Percentiles rank a stretch among this genome's conserved stretches.
Evolutionary conservation across 2,113 vertebrate genomes (phyloP).

Genomic region (Lamprotornis superbus): DNA sequence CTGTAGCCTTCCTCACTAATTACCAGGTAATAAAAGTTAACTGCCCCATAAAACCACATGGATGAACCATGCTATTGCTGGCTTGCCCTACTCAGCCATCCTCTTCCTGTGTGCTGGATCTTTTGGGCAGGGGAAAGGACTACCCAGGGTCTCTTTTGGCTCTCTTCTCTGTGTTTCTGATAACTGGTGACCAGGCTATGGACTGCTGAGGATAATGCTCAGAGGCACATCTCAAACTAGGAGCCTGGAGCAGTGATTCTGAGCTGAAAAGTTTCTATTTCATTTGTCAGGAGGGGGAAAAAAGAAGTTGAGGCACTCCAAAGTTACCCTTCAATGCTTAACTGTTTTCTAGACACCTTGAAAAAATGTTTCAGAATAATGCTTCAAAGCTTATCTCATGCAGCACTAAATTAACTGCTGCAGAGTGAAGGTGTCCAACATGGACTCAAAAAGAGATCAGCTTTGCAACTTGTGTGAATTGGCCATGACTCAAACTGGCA

Average conservation of each 20-base stretch:
- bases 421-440: background rate
- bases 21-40: slow-evolving; percentile 62
- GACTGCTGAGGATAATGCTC: background rate
- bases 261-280: background rate
- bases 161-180: background rate
- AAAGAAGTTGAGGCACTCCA: background rate
- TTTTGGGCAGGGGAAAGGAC: background rate
- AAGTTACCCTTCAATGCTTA: background rate
- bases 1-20: slow-evolving; percentile 40
- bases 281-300: background rate
- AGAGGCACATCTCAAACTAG: background rate
- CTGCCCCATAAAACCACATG: slow-evolving; percentile 32
- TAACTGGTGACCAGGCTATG: background rate
- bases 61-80: slow-evolving; percentile 35
- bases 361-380: background rate
- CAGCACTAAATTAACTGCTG: background rate
- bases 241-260: background rate
- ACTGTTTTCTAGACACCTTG: background rate
- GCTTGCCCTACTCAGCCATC: background rate
- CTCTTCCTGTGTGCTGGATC: background rate
- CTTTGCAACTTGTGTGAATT: background rate
- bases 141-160: background rate
- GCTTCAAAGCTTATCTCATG: background rate
- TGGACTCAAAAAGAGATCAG: background rate
- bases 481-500: background rate